phyloP scores from a whole-genome alignment of 2,888 invertebrate species.

The Halocaridina rubra region DNA sequence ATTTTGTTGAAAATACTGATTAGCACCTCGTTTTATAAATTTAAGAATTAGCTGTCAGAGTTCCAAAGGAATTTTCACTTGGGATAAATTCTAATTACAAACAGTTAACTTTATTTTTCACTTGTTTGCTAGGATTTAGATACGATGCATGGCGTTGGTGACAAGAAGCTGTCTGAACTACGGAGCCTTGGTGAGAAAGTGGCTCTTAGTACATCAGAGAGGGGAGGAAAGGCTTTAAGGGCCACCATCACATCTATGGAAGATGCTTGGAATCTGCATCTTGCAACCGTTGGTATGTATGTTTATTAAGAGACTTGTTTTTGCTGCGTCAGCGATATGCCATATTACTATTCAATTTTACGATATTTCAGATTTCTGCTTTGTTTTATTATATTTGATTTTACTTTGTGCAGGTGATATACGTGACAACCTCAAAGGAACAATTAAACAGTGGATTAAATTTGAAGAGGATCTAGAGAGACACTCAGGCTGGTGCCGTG shows the following conservation, averaged over 20 bases:
- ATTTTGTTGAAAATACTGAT: too few relatives aligned
- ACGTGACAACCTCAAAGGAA: conserved; percentile 80
- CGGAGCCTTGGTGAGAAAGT: conserved; percentile 73
- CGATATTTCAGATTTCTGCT: neutral
- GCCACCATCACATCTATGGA: conserved; percentile 80
- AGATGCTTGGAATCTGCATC: conserved; percentile 76
- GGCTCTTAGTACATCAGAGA: conserved; percentile 79
- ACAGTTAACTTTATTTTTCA: too few relatives aligned
- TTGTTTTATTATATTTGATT: neutral
- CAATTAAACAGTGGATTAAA: conserved; percentile 85
- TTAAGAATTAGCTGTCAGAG: too few relatives aligned
- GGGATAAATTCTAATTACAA: too few relatives aligned
- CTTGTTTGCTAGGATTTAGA: conserved; percentile 70
- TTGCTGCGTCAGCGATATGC: too few relatives aligned
- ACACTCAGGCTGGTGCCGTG: conserved; percentile 87
- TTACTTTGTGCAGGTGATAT: conserved; percentile 71
- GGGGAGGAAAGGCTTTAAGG: conserved; percentile 80
- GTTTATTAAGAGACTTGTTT: neutral
- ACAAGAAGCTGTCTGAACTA: conserved; percentile 76
- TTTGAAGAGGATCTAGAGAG: conserved; percentile 86
- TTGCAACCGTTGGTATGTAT: conserved; percentile 70
- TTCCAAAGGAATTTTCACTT: too few relatives aligned
- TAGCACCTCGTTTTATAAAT: too few relatives aligned
- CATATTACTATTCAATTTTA: too few relatives aligned
- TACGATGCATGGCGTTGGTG: conserved; percentile 72